These are phyloP conservation scores for Holocentrus rufus DNA, from an alignment of 2,797 vertebrate genomes.

Conservation along the genomic window DNA sequence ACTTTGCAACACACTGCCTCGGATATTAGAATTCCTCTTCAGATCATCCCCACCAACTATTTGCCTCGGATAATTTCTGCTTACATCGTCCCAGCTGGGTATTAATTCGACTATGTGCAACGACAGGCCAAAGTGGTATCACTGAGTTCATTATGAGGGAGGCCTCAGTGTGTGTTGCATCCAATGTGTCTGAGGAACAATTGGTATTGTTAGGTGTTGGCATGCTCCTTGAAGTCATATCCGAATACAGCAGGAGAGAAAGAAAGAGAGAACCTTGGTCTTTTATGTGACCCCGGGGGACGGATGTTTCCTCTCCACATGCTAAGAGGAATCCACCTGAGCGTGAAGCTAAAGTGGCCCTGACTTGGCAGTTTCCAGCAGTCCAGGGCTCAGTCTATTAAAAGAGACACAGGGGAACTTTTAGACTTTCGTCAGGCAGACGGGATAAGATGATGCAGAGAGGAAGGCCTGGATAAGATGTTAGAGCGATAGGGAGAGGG, in stretches of 20 bases:
- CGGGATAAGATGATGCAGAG: neutral
- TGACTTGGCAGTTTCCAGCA: slow-evolving; percentile 53
- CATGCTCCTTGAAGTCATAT: slow-evolving; percentile 28
- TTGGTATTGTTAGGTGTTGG: slow-evolving; percentile 43
- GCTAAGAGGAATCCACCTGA: slow-evolving; percentile 65
- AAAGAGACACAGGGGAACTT: slow-evolving; percentile 56
- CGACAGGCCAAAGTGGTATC: slow-evolving; percentile 25
- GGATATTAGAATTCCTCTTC: neutral
- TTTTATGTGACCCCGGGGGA: slow-evolving; percentile 55
- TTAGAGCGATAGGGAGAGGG: slow-evolving; percentile 35
- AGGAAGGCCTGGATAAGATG: slow-evolving; percentile 55
- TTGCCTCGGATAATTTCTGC: slow-evolving; percentile 3
- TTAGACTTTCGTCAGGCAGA: slow-evolving; percentile 23
- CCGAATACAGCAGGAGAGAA: slow-evolving; percentile 48
- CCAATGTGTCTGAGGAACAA: slow-evolving; percentile 48
- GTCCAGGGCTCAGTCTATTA: slow-evolving; percentile 54
- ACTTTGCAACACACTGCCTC: neutral
- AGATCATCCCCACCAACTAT: slow-evolving; percentile 5
- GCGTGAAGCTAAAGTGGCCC: slow-evolving; percentile 51
- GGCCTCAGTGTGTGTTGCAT: slow-evolving; percentile 17
- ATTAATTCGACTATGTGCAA: neutral
- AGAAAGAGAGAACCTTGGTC: slow-evolving; percentile 35
- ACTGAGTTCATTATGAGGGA: slow-evolving; percentile 8
- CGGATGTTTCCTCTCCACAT: slow-evolving; percentile 62
- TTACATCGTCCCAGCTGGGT: slow-evolving; percentile 11